A percentile compares a stretch with the other conserved stretches of the same genome.
Conservation (phyloP, 2,888 invertebrate species). For the Drepana falcataria region DNA sequence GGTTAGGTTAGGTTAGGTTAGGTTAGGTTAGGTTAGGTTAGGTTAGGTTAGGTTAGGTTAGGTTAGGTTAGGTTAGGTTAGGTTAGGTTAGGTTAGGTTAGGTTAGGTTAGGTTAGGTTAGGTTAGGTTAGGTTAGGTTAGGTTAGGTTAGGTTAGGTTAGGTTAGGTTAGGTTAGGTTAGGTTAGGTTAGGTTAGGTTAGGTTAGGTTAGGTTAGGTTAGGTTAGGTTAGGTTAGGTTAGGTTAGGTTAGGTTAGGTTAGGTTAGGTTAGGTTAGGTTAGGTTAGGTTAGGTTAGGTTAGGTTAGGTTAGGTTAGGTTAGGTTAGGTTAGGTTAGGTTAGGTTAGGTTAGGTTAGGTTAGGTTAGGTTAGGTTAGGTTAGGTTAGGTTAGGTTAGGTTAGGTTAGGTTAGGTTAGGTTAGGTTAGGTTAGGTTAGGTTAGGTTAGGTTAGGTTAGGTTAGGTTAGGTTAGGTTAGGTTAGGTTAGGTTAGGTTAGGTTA, state of each 20-base stretch:
- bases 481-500: constrained; percentile 7
- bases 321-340: constrained; percentile 5
- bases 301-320: constrained; percentile 5
- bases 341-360: constrained; percentile 5
- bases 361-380: constrained; percentile 6
- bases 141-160: too few species aligned
- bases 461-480: constrained; percentile 8
- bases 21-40: constrained; percentile 13
- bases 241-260: neutral
- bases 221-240: neutral
- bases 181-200: constrained; percentile 4
- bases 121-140: too few species aligned
- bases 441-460: constrained; percentile 7
- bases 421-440: constrained; percentile 7
- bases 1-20: constrained; percentile 13
- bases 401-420: constrained; percentile 7
- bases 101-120: constrained; percentile 11
- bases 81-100: constrained; percentile 12
- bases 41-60: constrained; percentile 13
- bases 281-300: constrained; percentile 6
- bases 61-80: constrained; percentile 12
- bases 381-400: constrained; percentile 6
- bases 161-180: constrained; percentile 3
- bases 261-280: constrained; percentile 3
- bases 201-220: constrained; percentile 3